Evolutionary conservation across 2,797 vertebrate species (phyloP).

Genomic region (Corythornis leucogaster): DNA sequence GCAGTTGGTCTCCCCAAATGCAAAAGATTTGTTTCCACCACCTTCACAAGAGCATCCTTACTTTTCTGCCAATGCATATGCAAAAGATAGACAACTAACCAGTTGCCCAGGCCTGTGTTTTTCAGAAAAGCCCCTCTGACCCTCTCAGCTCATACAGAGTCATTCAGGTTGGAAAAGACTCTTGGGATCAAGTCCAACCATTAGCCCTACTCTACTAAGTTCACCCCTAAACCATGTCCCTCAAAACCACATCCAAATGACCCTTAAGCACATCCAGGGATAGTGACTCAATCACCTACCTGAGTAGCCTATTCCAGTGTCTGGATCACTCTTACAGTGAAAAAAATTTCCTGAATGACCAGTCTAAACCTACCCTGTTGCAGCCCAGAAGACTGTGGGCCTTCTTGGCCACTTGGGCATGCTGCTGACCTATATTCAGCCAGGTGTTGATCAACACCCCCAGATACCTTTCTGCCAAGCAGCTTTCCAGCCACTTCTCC

Average conservation of each 20-base stretch:
- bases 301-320: neutral
- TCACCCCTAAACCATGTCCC: neutral
- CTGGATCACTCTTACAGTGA: fast-evolving
- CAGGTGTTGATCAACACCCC: neutral
- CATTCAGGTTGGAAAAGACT: neutral
- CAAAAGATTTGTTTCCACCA: neutral
- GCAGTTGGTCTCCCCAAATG: neutral
- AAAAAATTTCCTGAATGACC: neutral
- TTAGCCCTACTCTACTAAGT: neutral
- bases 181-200: neutral
- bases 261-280: neutral
- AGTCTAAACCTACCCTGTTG: neutral
- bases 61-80: neutral
- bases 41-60: neutral
- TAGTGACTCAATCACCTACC: neutral
- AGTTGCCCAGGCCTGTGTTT: neutral
- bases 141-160: neutral
- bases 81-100: neutral
- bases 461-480: neutral
- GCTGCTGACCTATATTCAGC: neutral
- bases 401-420: neutral
- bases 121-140: neutral
- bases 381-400: neutral
- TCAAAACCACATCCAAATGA: neutral
- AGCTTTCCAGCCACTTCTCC: neutral